A percentile compares a stretch with the other conserved stretches of the same genome.
Conservation (phyloP, 2,888 invertebrate species). For the Oxyteleia sp. region DNA sequence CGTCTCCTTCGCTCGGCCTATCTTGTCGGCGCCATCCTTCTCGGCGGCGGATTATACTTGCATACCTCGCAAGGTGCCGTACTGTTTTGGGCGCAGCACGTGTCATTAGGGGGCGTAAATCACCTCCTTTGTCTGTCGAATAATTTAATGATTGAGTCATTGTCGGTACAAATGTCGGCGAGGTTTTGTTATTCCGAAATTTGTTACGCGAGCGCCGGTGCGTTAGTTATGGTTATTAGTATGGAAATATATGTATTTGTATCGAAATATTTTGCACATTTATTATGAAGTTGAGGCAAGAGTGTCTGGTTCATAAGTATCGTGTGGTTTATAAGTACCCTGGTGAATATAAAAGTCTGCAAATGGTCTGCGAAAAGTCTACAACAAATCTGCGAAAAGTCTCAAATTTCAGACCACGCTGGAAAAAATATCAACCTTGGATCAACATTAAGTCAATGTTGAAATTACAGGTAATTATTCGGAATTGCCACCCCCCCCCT, state of each 20-base stretch:
- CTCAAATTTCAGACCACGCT: no score
- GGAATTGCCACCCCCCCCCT: no score
- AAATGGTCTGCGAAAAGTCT: no score
- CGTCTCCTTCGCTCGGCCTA: slow-evolving; percentile 3
- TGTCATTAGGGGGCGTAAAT: slow-evolving; percentile 74
- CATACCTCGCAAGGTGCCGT: slow-evolving; percentile 82
- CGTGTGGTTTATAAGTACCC: no score
- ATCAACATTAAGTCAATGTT: no score
- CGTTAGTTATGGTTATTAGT: slow-evolving; percentile 24
- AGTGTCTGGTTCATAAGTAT: no score
- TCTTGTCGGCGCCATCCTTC: slow-evolving; percentile 24
- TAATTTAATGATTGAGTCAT: slow-evolving; percentile 69
- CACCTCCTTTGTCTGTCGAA: slow-evolving; percentile 58
- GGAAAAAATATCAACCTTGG: no score
- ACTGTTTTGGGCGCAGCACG: slow-evolving; percentile 57
- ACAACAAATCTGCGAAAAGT: no score
- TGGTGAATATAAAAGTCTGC: no score
- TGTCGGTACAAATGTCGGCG: slow-evolving; percentile 39
- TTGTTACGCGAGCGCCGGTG: slow-evolving; percentile 31
- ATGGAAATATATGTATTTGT: slow-evolving; percentile 29
- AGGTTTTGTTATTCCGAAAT: slow-evolving; percentile 40
- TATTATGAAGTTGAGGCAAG: neutral
- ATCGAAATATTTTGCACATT: neutral
- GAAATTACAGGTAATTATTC: no score
- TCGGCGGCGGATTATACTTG: slow-evolving; percentile 84